Base-by-base conservation (phyloP, 2,113 vertebrate genomes). In the Hystrix cristata region DNA sequence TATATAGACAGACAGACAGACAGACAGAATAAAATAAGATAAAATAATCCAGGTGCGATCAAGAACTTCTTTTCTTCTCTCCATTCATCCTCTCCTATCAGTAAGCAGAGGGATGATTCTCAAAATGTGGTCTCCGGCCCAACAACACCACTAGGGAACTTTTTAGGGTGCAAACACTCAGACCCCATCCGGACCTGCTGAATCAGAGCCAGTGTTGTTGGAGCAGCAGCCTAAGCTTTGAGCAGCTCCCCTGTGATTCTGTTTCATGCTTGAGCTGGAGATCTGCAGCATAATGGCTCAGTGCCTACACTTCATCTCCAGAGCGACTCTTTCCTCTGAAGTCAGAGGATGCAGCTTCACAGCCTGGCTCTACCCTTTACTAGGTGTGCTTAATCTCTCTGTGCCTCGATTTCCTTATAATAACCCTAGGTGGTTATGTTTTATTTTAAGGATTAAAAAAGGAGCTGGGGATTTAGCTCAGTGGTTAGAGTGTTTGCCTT, bases 351-450 rank as follows among this genome's bases (percentile, higher is more conserved):
- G 2, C 38, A 88, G 31, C 29, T 87, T 65, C 43, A 53, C 1
- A 15, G 43, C 64, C 60, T 46, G 46, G 51, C 84, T 85, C 64
- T 78, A 34, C n/a, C 25, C 29, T 78, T 80, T 11, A 76, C 48
- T 34, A 83, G n/a, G 38, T 88, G 14, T 83, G 74, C 25, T 95
- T 79, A 62, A 87, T 76, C n/a, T 72, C 74, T 43, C 31, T 76
- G 74, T 82, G 83, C 74, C 92, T 93, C 65, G 51, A 15, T 87
- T 88, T 95, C 76, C 79, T 62, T 67, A 71, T n/a, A 80, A 64
- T n/a, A 53, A 90, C 25, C 53, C 48, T 51, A 23, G 5, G 7
- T 43, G 38, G 62, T 25, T 57, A 51, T 16, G 51, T 78, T 48
- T 51, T 51, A 82, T 60, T 69, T 38, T 38, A 93, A 81, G 23